Percentiles rank a stretch among this genome's conserved stretches.
Conservation (phyloP, 2,888 invertebrate genomes). For the Cepaea hortensis region DNA sequence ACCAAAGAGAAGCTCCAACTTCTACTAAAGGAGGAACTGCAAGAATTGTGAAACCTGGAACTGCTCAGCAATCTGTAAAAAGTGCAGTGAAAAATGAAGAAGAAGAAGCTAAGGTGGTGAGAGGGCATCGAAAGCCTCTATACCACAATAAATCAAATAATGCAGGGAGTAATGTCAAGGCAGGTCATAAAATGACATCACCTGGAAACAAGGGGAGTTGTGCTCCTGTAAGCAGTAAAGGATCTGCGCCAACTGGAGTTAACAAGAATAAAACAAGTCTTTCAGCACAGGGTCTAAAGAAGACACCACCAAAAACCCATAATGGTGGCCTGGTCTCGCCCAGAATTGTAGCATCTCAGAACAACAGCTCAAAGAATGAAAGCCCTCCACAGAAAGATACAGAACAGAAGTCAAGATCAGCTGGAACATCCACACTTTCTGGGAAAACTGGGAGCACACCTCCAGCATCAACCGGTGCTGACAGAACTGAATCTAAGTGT, state of each 20-base stretch:
- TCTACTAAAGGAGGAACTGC: constrained; percentile 36
- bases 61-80: background rate
- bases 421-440: background rate
- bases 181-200: background rate
- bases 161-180: background rate
- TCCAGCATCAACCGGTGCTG: background rate
- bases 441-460: background rate
- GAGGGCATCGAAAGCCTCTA: constrained; percentile 66
- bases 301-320: constrained; percentile 1
- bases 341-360: background rate
- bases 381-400: background rate
- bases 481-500: background rate
- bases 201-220: background rate
- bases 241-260: background rate
- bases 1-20: constrained; percentile 50
- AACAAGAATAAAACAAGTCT: background rate
- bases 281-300: background rate
- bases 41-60: constrained; percentile 31
- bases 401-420: constrained; percentile 8
- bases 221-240: background rate
- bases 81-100: constrained; percentile 1
- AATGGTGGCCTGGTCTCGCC: constrained; percentile 22
- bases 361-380: background rate
- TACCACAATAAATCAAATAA: constrained; percentile 49
- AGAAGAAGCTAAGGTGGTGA: constrained; percentile 56